Conservation (phyloP, 1,140 invertebrate species). For the Atta cephalotes region DNA sequence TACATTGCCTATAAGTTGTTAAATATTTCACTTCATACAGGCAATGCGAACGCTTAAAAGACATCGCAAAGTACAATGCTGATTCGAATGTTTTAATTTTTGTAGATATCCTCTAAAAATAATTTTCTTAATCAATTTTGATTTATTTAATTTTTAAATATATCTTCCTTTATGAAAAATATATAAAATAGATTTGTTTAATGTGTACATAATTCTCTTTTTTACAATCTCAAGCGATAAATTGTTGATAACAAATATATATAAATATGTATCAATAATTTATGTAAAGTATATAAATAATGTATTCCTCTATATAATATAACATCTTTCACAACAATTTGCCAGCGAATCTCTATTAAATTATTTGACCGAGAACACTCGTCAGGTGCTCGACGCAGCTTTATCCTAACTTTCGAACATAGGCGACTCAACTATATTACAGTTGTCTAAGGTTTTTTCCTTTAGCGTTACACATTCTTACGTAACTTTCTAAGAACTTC, state of each 20-base stretch:
- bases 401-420: conserved; percentile 36
- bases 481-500: background rate
- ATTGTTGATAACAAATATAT: conserved; percentile 16
- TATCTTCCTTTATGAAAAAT: background rate
- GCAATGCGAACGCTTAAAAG: background rate
- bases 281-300: conserved; percentile 22
- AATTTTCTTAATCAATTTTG: background rate
- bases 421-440: background rate
- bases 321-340: background rate
- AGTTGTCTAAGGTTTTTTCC: background rate
- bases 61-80: background rate
- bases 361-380: conserved; percentile 45
- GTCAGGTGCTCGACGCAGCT: conserved; percentile 1
- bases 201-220: background rate
- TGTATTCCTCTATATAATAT: background rate
- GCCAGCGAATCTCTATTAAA: background rate
- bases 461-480: background rate
- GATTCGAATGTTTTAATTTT: background rate
- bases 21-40: background rate
- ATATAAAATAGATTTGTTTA: background rate
- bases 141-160: background rate
- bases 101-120: background rate
- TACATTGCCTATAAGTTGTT: background rate
- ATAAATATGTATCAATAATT: conserved; percentile 34
- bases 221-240: conserved; percentile 5